These are phyloP conservation scores for Hippopotamus amphibius DNA, from an alignment of 2,113 vertebrate species.

Conservation along the genomic window DNA sequence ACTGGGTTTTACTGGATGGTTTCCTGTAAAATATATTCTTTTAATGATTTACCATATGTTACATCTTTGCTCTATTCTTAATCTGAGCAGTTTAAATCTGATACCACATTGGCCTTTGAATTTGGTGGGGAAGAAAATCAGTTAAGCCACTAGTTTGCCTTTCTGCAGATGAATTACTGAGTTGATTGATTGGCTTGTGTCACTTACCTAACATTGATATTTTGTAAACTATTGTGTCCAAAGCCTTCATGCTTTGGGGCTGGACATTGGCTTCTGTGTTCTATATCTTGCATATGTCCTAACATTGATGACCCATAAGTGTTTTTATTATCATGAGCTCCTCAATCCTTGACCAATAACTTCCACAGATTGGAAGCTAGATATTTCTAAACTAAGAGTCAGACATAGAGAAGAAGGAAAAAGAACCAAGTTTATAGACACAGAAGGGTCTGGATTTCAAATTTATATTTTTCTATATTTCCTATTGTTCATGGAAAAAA, in stretches of 20 bases:
- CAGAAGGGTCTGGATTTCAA: background rate
- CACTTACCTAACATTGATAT: background rate
- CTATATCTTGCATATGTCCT: background rate
- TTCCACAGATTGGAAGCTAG: background rate
- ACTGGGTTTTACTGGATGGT: background rate
- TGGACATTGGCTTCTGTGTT: background rate
- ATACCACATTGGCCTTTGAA: background rate
- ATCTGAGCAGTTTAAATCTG: background rate
- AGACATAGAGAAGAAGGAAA: background rate
- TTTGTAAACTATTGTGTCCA: background rate
- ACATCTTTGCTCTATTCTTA: background rate
- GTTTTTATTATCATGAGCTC: background rate
- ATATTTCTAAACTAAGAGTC: background rate
- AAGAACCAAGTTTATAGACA: background rate
- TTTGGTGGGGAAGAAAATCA: background rate
- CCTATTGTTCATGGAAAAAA: background rate
- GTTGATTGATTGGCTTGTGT: background rate
- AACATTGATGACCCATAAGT: background rate
- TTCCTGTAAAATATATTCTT: background rate
- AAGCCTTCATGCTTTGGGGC: background rate
- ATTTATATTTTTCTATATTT: background rate
- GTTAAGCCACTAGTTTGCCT: background rate
- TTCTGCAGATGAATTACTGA: background rate
- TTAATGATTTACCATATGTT: background rate
- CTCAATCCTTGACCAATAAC: background rate